A percentile compares a stretch with the other conserved stretches of the same genome.
phyloP scores from a whole-genome alignment of 2,888 invertebrate genomes.

The Sympetrum striolatum region DNA sequence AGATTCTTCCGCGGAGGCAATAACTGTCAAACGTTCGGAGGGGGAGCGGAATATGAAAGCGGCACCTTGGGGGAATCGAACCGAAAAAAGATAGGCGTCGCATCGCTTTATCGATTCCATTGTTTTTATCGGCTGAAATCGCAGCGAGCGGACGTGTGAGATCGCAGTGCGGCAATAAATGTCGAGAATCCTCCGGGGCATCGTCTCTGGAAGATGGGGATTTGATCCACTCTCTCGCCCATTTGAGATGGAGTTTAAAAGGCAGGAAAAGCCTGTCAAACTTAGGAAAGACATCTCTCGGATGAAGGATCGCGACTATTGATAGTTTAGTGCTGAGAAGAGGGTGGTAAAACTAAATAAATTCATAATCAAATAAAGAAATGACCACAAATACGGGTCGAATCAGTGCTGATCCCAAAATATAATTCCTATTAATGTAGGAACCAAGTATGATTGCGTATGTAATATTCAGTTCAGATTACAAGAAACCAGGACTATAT shows the following conservation, averaged over 20 bases:
- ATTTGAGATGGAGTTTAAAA: background rate
- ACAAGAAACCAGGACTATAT: too few relatives aligned
- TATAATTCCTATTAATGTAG: too few relatives aligned
- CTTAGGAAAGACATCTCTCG: background rate
- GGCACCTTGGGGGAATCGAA: background rate
- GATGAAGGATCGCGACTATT: background rate
- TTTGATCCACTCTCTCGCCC: background rate
- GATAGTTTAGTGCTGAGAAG: too few relatives aligned
- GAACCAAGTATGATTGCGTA: too few relatives aligned
- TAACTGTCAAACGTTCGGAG: slow-evolving; percentile 21
- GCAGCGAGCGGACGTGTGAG: background rate
- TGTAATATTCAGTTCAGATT: too few relatives aligned
- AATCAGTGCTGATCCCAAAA: too few relatives aligned
- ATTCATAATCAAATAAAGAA: too few relatives aligned
- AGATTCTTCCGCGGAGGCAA: slow-evolving; percentile 31
- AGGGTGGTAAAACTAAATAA: too few relatives aligned
- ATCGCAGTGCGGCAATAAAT: slow-evolving; percentile 7
- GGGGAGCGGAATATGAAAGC: background rate
- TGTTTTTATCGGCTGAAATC: background rate
- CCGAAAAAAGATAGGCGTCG: background rate
- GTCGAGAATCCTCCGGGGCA: background rate
- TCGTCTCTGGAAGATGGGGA: background rate
- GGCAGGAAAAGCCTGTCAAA: too few relatives aligned
- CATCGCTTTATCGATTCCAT: background rate
- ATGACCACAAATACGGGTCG: too few relatives aligned